Conservation (phyloP, 2,888 invertebrate species). For the Prosopocoilus inquinatus region DNA sequence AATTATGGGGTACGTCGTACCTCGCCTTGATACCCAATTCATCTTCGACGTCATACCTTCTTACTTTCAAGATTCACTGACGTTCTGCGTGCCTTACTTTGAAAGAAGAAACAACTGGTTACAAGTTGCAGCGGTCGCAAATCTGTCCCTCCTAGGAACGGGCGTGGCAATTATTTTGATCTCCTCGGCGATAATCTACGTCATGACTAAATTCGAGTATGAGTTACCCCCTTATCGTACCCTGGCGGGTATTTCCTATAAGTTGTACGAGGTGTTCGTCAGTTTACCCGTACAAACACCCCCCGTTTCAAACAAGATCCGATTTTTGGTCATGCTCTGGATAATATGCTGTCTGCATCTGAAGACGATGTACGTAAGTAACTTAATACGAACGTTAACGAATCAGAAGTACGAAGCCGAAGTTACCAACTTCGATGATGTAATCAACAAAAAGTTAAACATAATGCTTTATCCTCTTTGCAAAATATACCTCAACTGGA, state of each 20-base stretch:
- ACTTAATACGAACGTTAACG: constrained; percentile 36
- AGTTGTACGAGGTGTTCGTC: constrained; percentile 25
- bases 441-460: constrained; percentile 30
- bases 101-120: constrained; percentile 31
- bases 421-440: constrained; percentile 30
- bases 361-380: constrained; percentile 34
- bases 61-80: constrained; percentile 40
- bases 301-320: constrained; percentile 28
- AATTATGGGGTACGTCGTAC: constrained; percentile 41
- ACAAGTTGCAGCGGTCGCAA: constrained; percentile 26
- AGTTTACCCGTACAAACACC: constrained; percentile 28
- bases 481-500: constrained; percentile 27
- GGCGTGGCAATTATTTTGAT: constrained; percentile 16
- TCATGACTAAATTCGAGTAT: background rate
- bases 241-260: background rate
- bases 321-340: constrained; percentile 33
- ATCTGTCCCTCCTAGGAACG: constrained; percentile 19
- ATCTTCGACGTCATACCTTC: constrained; percentile 39
- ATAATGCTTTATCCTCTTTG: constrained; percentile 31
- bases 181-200: constrained; percentile 6
- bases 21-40: constrained; percentile 32
- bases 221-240: constrained; percentile 1
- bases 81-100: constrained; percentile 44
- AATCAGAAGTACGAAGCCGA: constrained; percentile 33
- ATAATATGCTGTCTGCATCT: constrained; percentile 33